Evolutionary conservation across 2,113 vertebrate genomes (phyloP).

Genomic region (Myotis brandtii): DNA sequence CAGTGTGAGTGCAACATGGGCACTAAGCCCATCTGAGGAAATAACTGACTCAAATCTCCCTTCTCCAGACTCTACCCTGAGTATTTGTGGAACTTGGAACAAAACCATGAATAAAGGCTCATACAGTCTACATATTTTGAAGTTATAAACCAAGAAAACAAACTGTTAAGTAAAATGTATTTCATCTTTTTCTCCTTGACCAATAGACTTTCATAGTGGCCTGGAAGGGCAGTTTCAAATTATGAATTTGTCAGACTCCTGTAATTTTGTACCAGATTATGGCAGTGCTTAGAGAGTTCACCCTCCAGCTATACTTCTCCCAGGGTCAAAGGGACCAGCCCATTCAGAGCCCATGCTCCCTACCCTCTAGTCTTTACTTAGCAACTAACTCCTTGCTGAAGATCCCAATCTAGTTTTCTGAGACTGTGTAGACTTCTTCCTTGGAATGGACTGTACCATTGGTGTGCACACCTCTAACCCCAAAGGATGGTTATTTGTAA

Average conservation of each 20-base stretch:
- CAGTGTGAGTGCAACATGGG: background rate
- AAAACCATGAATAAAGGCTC: background rate
- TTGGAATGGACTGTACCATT: background rate
- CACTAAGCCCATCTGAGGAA: background rate
- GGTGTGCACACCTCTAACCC: background rate
- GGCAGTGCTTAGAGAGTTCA: background rate
- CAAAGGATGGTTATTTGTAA: background rate
- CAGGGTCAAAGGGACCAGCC: background rate
- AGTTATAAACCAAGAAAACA: background rate
- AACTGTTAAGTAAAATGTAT: background rate
- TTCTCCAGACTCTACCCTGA: background rate
- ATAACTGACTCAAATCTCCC: background rate
- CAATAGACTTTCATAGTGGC: background rate
- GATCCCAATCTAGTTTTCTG: background rate
- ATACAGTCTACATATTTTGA: background rate
- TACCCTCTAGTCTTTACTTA: background rate
- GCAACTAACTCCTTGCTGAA: background rate
- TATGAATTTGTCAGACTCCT: background rate
- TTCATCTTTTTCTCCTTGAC: background rate
- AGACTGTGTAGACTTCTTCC: background rate
- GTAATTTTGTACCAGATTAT: background rate
- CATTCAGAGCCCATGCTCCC: background rate
- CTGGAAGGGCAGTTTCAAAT: background rate
- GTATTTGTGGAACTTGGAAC: background rate
- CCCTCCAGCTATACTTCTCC: background rate